A percentile compares a stretch with the other conserved stretches of the same genome.
Conservation (phyloP, 2,113 vertebrate genomes). For the Tetrax tetrax region DNA sequence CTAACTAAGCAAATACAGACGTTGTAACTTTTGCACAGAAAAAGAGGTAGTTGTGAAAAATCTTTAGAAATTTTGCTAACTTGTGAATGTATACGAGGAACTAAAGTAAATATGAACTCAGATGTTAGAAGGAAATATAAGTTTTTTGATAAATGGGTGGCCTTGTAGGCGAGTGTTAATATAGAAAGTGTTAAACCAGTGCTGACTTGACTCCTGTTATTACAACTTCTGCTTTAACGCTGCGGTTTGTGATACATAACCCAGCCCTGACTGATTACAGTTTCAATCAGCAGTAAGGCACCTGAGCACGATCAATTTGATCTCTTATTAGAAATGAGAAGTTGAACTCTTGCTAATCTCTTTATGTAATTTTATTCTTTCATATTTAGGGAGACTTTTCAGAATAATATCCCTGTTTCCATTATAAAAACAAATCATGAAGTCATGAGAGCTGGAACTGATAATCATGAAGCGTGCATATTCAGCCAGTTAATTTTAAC, state of each 20-base stretch:
- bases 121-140: background rate
- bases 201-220: background rate
- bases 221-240: background rate
- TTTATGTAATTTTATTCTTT: background rate
- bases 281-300: background rate
- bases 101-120: background rate
- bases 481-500: constrained; percentile 22
- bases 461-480: background rate
- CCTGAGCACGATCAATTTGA: background rate
- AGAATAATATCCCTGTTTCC: background rate
- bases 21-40: background rate
- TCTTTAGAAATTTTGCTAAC: background rate
- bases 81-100: background rate
- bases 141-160: background rate
- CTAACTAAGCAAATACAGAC: background rate
- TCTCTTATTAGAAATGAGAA: background rate
- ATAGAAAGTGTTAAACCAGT: background rate
- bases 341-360: background rate
- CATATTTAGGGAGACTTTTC: background rate
- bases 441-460: background rate
- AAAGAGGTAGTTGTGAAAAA: constrained; percentile 1
- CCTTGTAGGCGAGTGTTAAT: background rate
- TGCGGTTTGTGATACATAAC: background rate
- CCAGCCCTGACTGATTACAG: background rate
- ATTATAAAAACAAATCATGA: background rate